Conservation (phyloP, 2,113 vertebrate genomes). For the Coptodon rendalli region DNA sequence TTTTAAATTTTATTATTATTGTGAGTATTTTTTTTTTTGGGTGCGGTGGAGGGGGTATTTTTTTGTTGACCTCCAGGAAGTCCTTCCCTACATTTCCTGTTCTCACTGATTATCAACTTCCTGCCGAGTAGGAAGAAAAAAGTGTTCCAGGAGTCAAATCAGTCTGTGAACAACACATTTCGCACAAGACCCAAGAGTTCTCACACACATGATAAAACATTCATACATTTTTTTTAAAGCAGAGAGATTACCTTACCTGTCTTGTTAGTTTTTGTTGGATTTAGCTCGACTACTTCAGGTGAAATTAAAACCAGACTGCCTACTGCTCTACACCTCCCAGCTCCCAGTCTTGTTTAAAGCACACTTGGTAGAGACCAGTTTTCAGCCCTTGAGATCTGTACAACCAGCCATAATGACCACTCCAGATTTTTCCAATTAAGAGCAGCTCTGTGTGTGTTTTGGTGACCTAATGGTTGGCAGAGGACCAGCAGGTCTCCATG, state of each 20-base stretch:
- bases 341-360: background rate
- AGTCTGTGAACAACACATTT: background rate
- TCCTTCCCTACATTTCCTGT: conserved; percentile 72
- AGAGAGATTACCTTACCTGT: background rate
- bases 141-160: conserved; percentile 30
- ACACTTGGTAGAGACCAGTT: background rate
- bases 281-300: background rate
- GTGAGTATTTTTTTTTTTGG: background rate
- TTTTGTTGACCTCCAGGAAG: conserved; percentile 66
- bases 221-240: background rate
- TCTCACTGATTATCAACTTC: conserved; percentile 77
- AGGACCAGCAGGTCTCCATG: conserved; percentile 75
- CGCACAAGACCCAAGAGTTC: background rate
- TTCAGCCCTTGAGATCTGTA: background rate
- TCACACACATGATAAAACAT: background rate
- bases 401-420: conserved; percentile 12
- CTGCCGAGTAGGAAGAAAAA: conserved; percentile 69
- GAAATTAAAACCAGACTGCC: background rate
- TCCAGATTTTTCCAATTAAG: conserved; percentile 82
- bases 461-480: conserved; percentile 85
- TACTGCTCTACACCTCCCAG: background rate
- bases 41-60: conserved; percentile 47
- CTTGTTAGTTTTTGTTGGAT: background rate
- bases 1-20: background rate
- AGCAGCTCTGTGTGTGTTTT: conserved; percentile 64